A percentile compares a stretch with the other conserved stretches of the same genome.
These are phyloP conservation scores for Bergia puertoricense DNA, from an alignment of 92 coral and sea anemone species.

Conservation along the genomic window DNA sequence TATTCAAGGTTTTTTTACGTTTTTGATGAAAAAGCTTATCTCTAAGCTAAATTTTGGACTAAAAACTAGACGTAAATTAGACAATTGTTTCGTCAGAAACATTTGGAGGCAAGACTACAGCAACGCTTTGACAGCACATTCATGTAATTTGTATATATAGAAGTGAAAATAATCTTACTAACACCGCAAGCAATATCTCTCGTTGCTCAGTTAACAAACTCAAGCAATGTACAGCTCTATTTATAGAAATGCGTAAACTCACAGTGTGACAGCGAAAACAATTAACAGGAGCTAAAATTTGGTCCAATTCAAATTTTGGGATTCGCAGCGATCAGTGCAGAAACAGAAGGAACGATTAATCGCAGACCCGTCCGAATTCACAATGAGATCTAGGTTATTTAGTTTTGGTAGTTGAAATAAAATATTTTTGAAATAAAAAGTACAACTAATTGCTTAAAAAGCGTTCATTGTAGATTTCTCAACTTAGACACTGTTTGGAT, in stretches of 20 bases:
- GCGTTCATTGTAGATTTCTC: not conserved
- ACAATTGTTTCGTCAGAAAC: not conserved
- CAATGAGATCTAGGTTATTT: not conserved
- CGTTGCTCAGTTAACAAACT: not conserved
- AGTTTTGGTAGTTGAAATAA: not conserved
- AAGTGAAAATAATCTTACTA: not conserved
- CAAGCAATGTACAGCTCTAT: not conserved
- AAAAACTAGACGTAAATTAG: not conserved
- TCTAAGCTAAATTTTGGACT: not conserved
- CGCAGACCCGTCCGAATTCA: not conserved
- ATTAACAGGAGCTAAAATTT: not conserved
- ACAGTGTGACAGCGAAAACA: not conserved
- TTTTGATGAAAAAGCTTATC: too few relatives aligned
- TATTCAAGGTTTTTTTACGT: not conserved
- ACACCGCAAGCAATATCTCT: not conserved
- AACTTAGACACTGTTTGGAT: not conserved
- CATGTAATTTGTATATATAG: not conserved
- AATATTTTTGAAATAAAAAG: not conserved
- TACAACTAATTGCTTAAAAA: not conserved
- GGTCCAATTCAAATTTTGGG: not conserved
- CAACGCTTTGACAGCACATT: not conserved
- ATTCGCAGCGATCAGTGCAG: not conserved
- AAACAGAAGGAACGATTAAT: too few relatives aligned
- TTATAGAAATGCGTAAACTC: not conserved
- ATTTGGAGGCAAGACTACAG: not conserved